Conservation (phyloP, 2,113 vertebrate species). For the Anarhynchus alexandrinus region DNA sequence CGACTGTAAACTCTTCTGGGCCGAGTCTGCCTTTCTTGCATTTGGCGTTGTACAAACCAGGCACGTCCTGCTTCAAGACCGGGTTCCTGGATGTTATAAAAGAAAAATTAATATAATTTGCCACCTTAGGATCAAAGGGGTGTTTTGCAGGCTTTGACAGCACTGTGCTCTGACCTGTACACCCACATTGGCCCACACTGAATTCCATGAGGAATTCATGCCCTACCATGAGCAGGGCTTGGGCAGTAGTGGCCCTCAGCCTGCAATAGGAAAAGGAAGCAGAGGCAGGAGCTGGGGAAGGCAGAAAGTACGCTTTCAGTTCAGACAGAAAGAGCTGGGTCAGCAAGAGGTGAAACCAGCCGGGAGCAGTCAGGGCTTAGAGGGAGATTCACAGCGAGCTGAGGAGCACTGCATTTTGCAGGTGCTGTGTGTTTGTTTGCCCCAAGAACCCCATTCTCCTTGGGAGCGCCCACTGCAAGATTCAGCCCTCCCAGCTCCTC, state of each 20-base stretch:
- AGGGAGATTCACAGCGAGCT: not conserved
- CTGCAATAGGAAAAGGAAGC: not conserved
- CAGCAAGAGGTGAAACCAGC: not conserved
- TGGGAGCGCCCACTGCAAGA: not conserved
- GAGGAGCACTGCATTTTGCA: not conserved
- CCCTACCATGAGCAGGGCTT: not conserved
- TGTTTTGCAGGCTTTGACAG: not conserved
- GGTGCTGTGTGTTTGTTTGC: not conserved
- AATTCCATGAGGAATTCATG: not conserved
- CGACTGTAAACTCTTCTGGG: not conserved
- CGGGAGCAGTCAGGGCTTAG: not conserved
- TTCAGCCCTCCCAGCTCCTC: not conserved
- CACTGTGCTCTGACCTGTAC: accelerated
- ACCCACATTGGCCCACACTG: accelerated
- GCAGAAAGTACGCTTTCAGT: not conserved
- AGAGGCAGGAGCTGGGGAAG: not conserved
- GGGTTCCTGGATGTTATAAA: not conserved
- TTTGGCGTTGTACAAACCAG: not conserved
- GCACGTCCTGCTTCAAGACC: not conserved
- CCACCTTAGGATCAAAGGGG: not conserved
- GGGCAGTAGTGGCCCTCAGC: not conserved
- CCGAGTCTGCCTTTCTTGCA: not conserved
- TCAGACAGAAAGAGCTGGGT: not conserved
- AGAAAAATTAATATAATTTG: not conserved
- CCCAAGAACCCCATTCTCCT: not conserved